A percentile compares a stretch with the other conserved stretches of the same genome.
phyloP scores from a whole-genome alignment of 2,888 invertebrate genomes.

The Tachina grossa region DNA sequence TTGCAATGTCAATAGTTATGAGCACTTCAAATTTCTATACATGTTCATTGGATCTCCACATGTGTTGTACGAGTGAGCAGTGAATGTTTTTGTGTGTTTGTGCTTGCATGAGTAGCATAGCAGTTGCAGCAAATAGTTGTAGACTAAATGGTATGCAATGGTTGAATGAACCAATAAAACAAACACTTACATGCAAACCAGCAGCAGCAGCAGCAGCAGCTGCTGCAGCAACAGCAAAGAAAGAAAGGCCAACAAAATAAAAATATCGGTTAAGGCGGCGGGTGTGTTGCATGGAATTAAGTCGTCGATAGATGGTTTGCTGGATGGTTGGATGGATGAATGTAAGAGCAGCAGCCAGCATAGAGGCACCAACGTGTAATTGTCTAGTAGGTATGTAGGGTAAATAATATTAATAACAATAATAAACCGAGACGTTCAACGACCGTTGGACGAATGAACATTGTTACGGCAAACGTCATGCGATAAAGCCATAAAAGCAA shows the following conservation, averaged over 20 bases:
- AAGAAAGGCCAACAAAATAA: constrained; percentile 49
- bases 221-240: constrained; percentile 24
- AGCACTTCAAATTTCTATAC: constrained; percentile 56
- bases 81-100: not conserved
- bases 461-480: constrained; percentile 72
- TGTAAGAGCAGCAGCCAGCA: constrained; percentile 42
- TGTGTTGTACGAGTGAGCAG: constrained; percentile 10
- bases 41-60: constrained; percentile 43
- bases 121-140: constrained; percentile 54
- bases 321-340: constrained; percentile 23
- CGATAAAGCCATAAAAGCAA: constrained; percentile 74
- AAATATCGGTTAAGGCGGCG: constrained; percentile 69
- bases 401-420: constrained; percentile 68
- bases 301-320: constrained; percentile 33
- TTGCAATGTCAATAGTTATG: constrained; percentile 67
- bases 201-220: not conserved
- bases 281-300: constrained; percentile 53
- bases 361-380: constrained; percentile 59
- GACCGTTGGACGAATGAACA: constrained; percentile 74
- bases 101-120: constrained; percentile 30
- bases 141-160: constrained; percentile 64
- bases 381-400: constrained; percentile 70
- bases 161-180: constrained; percentile 68
- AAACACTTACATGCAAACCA: constrained; percentile 46
- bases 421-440: constrained; percentile 74